These are phyloP conservation scores for Apistogramma diplotaenia DNA, from an alignment of 2,113 vertebrate genomes.

Conservation along the genomic window DNA sequence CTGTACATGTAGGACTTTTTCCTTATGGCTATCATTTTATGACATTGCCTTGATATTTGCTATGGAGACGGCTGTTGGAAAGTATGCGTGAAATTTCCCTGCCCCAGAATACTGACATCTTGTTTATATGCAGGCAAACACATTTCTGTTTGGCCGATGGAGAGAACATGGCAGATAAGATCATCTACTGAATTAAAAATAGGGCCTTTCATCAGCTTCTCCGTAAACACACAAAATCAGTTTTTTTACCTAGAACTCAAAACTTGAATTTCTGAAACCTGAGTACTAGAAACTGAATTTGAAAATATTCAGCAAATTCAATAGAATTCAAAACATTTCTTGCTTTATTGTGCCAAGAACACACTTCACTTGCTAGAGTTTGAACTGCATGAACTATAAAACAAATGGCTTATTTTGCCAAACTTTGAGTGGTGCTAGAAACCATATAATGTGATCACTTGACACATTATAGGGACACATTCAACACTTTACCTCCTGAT, in stretches of 20 bases:
- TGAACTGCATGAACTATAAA: neutral
- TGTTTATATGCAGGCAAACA: conserved; percentile 51
- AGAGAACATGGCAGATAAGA: conserved; percentile 50
- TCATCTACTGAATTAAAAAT: conserved; percentile 49
- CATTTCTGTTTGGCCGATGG: conserved; percentile 23
- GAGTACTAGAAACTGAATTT: neutral
- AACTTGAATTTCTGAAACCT: neutral
- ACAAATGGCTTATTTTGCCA: neutral
- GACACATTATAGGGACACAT: too few relatives aligned
- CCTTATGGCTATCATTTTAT: conserved; percentile 39
- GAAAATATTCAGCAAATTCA: neutral
- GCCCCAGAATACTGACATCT: conserved; percentile 61
- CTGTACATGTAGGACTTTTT: neutral
- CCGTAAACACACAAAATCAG: neutral
- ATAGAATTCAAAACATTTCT: neutral
- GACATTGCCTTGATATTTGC: conserved; percentile 54
- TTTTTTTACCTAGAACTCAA: neutral
- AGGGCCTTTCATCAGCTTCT: conserved; percentile 9
- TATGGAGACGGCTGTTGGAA: conserved; percentile 19
- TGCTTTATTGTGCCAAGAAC: neutral
- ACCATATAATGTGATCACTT: neutral
- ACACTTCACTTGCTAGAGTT: neutral
- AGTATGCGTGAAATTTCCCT: conserved; percentile 15
- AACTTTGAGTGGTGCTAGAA: neutral
- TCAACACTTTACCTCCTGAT: neutral